These are phyloP conservation scores for Callithrix jacchus DNA, from an alignment of 2,113 vertebrate genomes.

Conservation along the genomic window DNA sequence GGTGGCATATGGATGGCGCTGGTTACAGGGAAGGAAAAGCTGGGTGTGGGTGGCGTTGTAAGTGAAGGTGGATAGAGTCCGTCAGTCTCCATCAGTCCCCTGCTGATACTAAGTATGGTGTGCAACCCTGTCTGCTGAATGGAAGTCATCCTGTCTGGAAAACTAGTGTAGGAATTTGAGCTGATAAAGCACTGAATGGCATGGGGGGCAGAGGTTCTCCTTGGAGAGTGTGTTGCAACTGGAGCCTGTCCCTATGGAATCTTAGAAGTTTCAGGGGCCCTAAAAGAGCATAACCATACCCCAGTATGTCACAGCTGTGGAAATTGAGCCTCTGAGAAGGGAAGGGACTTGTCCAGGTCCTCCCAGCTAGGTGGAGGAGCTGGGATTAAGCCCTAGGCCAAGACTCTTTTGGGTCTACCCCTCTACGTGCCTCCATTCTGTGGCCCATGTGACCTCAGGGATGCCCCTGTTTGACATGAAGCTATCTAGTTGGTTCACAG, in stretches of 20 bases:
- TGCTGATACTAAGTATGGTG: not conserved
- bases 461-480: not conserved
- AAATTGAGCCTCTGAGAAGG: not conserved
- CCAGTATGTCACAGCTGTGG: not conserved
- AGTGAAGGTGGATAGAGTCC: not conserved
- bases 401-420: not conserved
- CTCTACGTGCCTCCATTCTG: not conserved
- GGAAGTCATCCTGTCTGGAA: not conserved
- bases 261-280: not conserved
- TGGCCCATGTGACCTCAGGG: not conserved
- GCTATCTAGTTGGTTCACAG: not conserved
- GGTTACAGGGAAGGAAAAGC: not conserved
- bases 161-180: not conserved
- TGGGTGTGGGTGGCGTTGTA: not conserved
- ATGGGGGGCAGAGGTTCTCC: not conserved
- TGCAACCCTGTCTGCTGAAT: not conserved
- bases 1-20: not conserved
- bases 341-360: not conserved
- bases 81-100: not conserved
- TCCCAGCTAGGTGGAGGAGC: not conserved
- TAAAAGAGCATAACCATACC: not conserved
- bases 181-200: not conserved
- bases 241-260: not conserved
- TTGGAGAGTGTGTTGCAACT: not conserved
- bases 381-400: not conserved